Base-by-base conservation (phyloP, 2,797 vertebrate genomes). In the Xyrichtys novacula region DNA sequence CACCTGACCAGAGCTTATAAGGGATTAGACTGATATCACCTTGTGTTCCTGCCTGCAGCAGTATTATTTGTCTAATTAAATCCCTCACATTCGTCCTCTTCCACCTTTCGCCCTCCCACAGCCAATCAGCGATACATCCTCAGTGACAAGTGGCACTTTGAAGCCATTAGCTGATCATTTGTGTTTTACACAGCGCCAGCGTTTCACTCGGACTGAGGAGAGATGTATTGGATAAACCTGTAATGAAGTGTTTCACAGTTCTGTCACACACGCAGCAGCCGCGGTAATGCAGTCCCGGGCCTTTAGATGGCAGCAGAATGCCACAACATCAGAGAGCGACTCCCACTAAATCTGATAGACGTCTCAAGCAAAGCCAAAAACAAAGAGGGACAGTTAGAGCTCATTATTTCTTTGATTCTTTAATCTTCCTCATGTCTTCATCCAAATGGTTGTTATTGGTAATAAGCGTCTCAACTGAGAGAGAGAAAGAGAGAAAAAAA, bases 301-400 rank as follows among this genome's bases (percentile, higher is more conserved):
- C 91, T 83, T 47, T 89, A 92, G 91, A 83, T 91, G 91, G 91
- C 91, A 91, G 90, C 83, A 91, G 64, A 66, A 83, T 42, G 72
- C 83, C 76, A 46, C 76, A 66, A 31, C 62, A 59, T 64, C 28
- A 19, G 10, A 53, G 4, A 0, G 9, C 2, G 26, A 46, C 6
- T 20, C 26, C 39, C 39, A 36, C 20, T 28, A 8, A 16, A 19
- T 32, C 23, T 62, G 66, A 72, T 49, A 6, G 65, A 70, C 55
- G 77, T 78, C 56, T 68, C 32, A 25, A 68, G 62, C 57, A 4
- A 22, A 75, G 65, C 6, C 17, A 56, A 55, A 76, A 83, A 61
- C 60, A 80, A 78, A 83, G 77, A 55, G 65, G 64, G 67, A 83
- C 66, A 79, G 83, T 87, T 78, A 50, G 63, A 80, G 83, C 86